Evolutionary conservation across 2,797 vertebrate genomes (phyloP).

Genomic region (Chromis chromis): DNA sequence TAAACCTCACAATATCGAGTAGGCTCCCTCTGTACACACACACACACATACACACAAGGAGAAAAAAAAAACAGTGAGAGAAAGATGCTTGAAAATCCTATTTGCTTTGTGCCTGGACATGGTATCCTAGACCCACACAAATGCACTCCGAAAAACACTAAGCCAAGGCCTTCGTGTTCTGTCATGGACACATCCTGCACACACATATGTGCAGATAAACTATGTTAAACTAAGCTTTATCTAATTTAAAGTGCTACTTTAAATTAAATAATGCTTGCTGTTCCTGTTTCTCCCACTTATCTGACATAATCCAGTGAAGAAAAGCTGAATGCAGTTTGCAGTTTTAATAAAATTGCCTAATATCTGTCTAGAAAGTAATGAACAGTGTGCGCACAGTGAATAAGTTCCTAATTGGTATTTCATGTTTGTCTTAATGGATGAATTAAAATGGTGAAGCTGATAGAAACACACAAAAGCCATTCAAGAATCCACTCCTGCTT

Average conservation of each 20-base stretch:
- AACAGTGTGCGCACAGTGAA: background rate
- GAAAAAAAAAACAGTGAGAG: slow-evolving; percentile 42
- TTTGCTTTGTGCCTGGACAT: slow-evolving; percentile 76
- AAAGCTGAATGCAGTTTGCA: background rate
- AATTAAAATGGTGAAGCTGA: background rate
- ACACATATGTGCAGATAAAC: slow-evolving; percentile 6
- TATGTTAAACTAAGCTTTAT: background rate
- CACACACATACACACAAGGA: slow-evolving; percentile 22
- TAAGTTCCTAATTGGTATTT: background rate
- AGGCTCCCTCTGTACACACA: slow-evolving; percentile 34
- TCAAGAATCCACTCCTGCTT: slow-evolving; percentile 14
- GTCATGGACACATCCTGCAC: slow-evolving; percentile 20
- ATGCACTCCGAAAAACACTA: slow-evolving; percentile 46
- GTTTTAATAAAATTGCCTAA: too few relatives aligned
- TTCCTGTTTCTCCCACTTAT: background rate
- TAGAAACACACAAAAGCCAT: slow-evolving; percentile 7
- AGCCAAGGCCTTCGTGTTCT: slow-evolving; percentile 34
- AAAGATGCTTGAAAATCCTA: slow-evolving; percentile 74
- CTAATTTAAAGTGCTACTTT: background rate
- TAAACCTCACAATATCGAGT: slow-evolving; percentile 68
- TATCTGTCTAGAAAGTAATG: background rate
- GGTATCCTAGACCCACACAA: slow-evolving; percentile 59
- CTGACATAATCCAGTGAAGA: background rate
- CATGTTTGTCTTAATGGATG: background rate
- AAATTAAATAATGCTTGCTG: background rate